These are phyloP conservation scores for Nothobranchius kuhntae DNA, from an alignment of 2,113 vertebrate genomes.

Conservation along the genomic window DNA sequence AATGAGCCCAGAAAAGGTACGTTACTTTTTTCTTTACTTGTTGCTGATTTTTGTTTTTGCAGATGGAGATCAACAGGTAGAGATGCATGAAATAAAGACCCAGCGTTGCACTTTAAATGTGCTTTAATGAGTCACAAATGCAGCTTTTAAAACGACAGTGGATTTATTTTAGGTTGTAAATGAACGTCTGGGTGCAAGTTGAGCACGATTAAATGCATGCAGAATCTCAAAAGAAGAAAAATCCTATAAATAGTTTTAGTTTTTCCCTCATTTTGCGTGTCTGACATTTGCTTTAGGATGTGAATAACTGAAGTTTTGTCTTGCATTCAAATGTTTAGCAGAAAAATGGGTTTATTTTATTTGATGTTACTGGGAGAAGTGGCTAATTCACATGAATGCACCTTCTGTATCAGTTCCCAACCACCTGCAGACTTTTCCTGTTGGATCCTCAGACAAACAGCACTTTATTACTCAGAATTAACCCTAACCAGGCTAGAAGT, in stretches of 20 bases:
- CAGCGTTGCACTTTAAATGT: background rate
- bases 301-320: too few species aligned
- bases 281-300: too few species aligned
- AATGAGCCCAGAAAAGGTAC: constrained; percentile 72
- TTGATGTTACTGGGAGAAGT: constrained; percentile 23
- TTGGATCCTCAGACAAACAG: constrained; percentile 49
- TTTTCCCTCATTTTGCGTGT: too few species aligned
- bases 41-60: constrained; percentile 28
- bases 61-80: constrained; percentile 54
- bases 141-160: too few species aligned
- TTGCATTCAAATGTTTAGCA: background rate
- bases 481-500: constrained; percentile 3
- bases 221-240: too few species aligned
- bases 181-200: background rate
- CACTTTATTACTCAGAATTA: constrained; percentile 43
- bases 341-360: background rate
- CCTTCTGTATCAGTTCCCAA: constrained; percentile 57
- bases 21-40: constrained; percentile 35
- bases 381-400: constrained; percentile 63
- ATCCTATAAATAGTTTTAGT: too few species aligned
- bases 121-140: too few species aligned
- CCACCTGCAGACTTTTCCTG: constrained; percentile 67
- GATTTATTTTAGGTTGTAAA: too few species aligned
- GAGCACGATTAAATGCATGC: too few species aligned
- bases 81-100: background rate